Evolutionary conservation across 2,797 vertebrate species (phyloP).

Genomic region (Craterocephalus amniculus): DNA sequence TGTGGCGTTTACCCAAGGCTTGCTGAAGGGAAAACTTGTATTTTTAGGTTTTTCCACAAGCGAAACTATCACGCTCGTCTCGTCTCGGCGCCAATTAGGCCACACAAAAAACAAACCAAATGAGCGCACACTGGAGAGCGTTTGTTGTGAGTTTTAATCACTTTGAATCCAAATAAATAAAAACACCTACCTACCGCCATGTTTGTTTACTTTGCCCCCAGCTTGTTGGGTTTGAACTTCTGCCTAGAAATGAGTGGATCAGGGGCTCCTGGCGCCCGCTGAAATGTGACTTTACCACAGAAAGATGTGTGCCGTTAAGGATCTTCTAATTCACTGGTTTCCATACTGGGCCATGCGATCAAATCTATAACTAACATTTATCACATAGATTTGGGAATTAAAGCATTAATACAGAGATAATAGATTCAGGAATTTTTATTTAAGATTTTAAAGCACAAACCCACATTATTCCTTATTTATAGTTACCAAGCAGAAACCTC

Average conservation of each 20-base stretch:
- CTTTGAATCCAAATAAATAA: not conserved
- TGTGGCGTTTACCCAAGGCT: too few relatives aligned
- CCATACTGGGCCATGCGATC: too few relatives aligned
- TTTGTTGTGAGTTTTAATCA: constrained; percentile 5
- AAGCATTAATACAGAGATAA: too few relatives aligned
- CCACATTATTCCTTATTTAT: too few relatives aligned
- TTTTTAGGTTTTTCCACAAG: constrained; percentile 15
- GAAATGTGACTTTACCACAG: not conserved
- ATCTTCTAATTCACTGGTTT: constrained; percentile 14
- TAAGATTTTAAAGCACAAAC: too few relatives aligned
- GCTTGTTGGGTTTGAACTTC: not conserved
- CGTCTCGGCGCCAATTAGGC: not conserved
- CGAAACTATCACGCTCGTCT: not conserved
- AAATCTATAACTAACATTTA: too few relatives aligned
- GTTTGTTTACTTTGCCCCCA: not conserved
- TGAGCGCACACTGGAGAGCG: not conserved
- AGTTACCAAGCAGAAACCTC: too few relatives aligned
- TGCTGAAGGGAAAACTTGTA: too few relatives aligned
- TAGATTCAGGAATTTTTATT: too few relatives aligned
- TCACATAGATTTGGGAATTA: too few relatives aligned
- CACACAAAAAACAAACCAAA: not conserved
- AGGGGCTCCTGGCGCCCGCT: not conserved
- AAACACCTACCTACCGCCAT: not conserved
- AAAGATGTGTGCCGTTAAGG: not conserved
- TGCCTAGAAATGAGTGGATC: not conserved